Evolutionary conservation across 1,140 invertebrate genomes (phyloP).

Genomic region (Hyles vespertilio): DNA sequence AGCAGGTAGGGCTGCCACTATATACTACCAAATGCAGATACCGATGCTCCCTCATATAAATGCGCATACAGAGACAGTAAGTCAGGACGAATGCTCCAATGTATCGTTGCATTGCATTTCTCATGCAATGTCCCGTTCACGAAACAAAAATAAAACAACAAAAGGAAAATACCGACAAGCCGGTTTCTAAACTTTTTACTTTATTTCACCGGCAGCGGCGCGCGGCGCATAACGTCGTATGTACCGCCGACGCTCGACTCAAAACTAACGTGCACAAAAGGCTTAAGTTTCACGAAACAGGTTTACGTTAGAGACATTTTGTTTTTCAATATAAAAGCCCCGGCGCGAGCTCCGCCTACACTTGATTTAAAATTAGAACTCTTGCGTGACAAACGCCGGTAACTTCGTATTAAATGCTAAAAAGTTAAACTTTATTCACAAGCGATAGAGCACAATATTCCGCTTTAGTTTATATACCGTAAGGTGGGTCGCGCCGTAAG

Average conservation of each 20-base stretch:
- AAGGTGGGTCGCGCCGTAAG: constrained; percentile 72
- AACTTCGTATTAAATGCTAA: constrained; percentile 64
- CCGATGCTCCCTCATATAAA: too few species aligned
- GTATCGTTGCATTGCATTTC: constrained; percentile 68
- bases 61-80: background rate
- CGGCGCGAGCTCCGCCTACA: constrained; percentile 69
- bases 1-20: too few species aligned
- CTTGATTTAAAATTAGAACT: constrained; percentile 75
- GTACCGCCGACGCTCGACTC: constrained; percentile 52
- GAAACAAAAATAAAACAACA: constrained; percentile 71
- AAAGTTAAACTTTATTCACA: constrained; percentile 70
- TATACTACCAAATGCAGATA: background rate
- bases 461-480: constrained; percentile 59
- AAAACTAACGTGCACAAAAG: constrained; percentile 66
- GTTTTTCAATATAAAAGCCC: constrained; percentile 72
- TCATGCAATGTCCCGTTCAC: constrained; percentile 70
- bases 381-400: constrained; percentile 72
- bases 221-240: constrained; percentile 54
- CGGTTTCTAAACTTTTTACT: constrained; percentile 72
- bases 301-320: constrained; percentile 72
- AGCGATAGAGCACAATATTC: constrained; percentile 67
- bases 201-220: constrained; percentile 54
- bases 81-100: too few species aligned
- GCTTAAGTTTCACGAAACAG: constrained; percentile 71
- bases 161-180: constrained; percentile 70